Conservation (phyloP, 2,888 invertebrate species). For the Drosophila subsilvestris region DNA sequence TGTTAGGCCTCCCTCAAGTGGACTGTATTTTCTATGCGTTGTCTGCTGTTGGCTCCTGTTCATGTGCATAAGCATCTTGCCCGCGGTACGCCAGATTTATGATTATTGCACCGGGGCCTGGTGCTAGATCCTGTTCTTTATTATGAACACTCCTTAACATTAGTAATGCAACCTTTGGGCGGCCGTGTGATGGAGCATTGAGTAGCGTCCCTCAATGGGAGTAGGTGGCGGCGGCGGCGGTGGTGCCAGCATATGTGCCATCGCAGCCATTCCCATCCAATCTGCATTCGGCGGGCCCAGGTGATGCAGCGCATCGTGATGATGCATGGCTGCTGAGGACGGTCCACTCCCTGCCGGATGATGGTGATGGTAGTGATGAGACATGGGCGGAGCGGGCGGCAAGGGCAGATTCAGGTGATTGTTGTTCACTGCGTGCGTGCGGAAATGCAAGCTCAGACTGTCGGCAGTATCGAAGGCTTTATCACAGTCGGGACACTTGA, state of each 20-base stretch:
- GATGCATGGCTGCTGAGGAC: constrained; percentile 59
- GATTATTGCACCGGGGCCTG: no score
- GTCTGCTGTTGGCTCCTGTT: no score
- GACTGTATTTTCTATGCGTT: no score
- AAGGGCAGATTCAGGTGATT: constrained; percentile 76
- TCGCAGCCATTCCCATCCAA: constrained; percentile 80
- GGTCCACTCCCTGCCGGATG: constrained; percentile 59
- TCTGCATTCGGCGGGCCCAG: constrained; percentile 67
- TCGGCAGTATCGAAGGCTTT: constrained; percentile 83
- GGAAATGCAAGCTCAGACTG: constrained; percentile 82
- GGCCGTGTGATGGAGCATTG: constrained; percentile 81
- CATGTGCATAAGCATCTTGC: no score
- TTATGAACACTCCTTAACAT: no score
- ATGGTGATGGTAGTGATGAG: constrained; percentile 66
- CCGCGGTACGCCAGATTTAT: no score
- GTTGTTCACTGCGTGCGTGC: constrained; percentile 79
- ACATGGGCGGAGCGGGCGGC: constrained; percentile 58
- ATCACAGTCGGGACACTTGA: constrained; percentile 84
- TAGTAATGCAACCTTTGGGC: constrained; percentile 83
- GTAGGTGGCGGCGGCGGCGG: constrained; percentile 81
- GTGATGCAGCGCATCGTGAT: constrained; percentile 66
- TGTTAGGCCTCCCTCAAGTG: no score
- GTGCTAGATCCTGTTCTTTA: no score
- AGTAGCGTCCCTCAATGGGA: constrained; percentile 78
- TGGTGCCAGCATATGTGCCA: constrained; percentile 78